Percentiles rank a stretch among this genome's conserved stretches.
Evolutionary conservation across 2,113 vertebrate species (phyloP).

Genomic region (Archocentrus centrarchus): DNA sequence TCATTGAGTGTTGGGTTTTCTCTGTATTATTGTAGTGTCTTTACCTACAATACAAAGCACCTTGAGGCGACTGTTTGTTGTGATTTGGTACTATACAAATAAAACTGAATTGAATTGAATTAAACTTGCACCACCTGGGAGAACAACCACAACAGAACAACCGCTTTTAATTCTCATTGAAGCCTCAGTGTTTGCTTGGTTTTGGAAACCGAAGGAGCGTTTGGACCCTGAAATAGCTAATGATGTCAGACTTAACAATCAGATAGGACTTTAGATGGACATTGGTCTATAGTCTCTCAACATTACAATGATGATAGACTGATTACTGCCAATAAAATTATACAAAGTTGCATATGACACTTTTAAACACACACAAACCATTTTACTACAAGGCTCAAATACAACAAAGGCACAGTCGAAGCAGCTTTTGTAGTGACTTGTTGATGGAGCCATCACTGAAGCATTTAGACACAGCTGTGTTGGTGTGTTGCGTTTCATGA

Average conservation of each 20-base stretch:
- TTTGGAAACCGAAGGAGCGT: neutral
- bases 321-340: neutral
- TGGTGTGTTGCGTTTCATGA: conserved; percentile 1
- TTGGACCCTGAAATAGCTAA: neutral
- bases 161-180: neutral
- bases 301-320: neutral
- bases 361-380: neutral
- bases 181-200: neutral
- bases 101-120: neutral
- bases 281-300: neutral
- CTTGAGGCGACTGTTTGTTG: too few species aligned
- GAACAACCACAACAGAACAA: neutral
- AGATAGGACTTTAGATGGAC: neutral
- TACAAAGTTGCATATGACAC: neutral
- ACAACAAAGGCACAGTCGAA: conserved; percentile 15
- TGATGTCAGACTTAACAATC: neutral
- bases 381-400: neutral
- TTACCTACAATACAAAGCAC: too few species aligned
- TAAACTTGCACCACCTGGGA: neutral
- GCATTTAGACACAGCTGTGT: conserved; percentile 12
- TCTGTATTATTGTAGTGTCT: too few species aligned
- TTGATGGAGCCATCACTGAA: conserved; percentile 18
- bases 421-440: conserved; percentile 35
- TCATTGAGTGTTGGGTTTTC: too few species aligned
- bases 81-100: too few species aligned